Evolutionary conservation across 2,113 vertebrate genomes (phyloP).

Genomic region (Onychostoma macrolepis): DNA sequence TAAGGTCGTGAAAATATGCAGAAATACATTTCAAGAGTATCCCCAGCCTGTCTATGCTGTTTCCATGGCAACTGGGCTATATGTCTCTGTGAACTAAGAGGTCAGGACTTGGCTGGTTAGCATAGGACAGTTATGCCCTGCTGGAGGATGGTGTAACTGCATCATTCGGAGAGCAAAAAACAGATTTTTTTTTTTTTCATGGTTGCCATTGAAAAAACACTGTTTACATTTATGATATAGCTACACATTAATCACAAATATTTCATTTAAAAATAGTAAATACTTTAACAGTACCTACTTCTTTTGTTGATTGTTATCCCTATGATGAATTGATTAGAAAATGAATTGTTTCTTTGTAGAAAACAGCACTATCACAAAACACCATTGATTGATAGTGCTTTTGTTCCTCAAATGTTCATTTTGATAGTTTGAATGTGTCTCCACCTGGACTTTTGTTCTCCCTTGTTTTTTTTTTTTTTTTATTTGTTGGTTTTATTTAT

Average conservation of each 20-base stretch:
- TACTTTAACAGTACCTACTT: background rate
- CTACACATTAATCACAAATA: background rate
- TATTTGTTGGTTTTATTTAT: no score
- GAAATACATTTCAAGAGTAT: slow-evolving; percentile 91
- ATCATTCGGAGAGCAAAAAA: background rate
- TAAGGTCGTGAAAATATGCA: slow-evolving; percentile 88
- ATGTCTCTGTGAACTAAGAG: slow-evolving; percentile 79
- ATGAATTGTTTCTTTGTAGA: background rate
- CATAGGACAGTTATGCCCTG: slow-evolving; percentile 6
- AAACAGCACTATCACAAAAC: background rate
- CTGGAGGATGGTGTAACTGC: slow-evolving; percentile 8
- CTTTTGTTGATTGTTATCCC: background rate
- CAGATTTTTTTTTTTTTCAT: background rate
- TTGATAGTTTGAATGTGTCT: background rate
- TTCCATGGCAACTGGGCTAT: slow-evolving; percentile 95
- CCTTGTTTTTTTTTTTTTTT: background rate
- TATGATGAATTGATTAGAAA: background rate
- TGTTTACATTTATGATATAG: background rate
- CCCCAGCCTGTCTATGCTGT: slow-evolving; percentile 88
- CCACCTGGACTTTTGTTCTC: background rate
- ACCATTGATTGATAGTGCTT: background rate
- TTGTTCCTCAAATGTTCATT: slow-evolving; percentile 2
- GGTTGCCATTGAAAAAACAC: background rate
- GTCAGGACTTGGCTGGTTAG: slow-evolving; percentile 37
- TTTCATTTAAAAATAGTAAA: background rate